Evolutionary conservation across 2,888 invertebrate species (phyloP), one percentile per base, ranked within the genome.

Genomic region (Anaspis maculata): DNA sequence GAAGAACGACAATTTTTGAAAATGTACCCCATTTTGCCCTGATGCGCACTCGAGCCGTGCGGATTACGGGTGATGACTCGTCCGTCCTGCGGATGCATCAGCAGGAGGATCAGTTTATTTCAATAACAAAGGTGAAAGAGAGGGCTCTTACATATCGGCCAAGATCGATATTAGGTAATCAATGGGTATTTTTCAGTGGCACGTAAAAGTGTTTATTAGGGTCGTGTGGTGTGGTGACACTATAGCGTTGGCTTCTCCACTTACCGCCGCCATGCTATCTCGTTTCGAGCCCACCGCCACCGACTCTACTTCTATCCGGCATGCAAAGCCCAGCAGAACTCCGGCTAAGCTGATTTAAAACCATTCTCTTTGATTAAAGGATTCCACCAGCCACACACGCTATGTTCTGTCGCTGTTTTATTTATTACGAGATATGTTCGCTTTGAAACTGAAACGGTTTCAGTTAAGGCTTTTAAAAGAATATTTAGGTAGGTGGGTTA

Each of bases 291-390:
- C n/a, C n/a, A n/a, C n/a, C n/a, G n/a, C n/a, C n/a, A n/a, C n/a
- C n/a, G n/a, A n/a, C n/a, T 19, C 13, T 19, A 29, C 30, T 24
- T 16, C 38, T 34, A 38, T 38, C 38, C 32, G 38, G 39, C 40
- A 40, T 40, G 40, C 40, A 40, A 40, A 40, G 36, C 40, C 36
- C 41, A 12, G 30, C 15, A 33, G 33, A 33, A 33, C 30, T 37
- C 37, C 27, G 46, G 42, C 45, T 54, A 54, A 55, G 52, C 54
- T 51, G 53, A 55, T 55, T 55, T 54, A 53, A 52, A 55, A 52
- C 52, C 50, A 49, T 53, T 54, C 51, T 51, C 49, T 52, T 48
- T 55, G 56, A 54, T 54, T 54, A 54, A 55, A 51, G 51, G 51
- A 52, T 51, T 49, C 42, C 37, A 32, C 34, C 41, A 44, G 36